A percentile compares a stretch with the other conserved stretches of the same genome.
Conservation (phyloP, 1,140 invertebrate species). For the Vollenhovia emeryi region DNA sequence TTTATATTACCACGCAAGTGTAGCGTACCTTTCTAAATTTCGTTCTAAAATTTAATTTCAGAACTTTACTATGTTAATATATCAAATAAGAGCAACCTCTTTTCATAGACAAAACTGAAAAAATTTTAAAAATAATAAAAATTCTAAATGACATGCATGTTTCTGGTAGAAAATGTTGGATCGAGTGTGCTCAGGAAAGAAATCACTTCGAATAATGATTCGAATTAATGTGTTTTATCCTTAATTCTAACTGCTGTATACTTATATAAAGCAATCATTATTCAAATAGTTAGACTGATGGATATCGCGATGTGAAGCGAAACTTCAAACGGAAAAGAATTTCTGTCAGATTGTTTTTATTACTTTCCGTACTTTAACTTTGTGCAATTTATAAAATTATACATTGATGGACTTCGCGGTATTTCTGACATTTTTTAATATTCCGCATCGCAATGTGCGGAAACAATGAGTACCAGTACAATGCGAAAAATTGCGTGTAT, state of each 20-base stretch:
- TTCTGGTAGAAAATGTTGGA: not conserved
- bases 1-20: not conserved
- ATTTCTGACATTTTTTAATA: slow-evolving; percentile 60
- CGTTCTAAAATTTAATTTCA: not conserved
- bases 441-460: slow-evolving; percentile 17
- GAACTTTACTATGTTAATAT: not conserved
- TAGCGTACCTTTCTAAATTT: not conserved
- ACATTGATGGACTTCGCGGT: slow-evolving; percentile 50
- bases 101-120: not conserved
- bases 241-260: not conserved
- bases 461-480: slow-evolving; percentile 38
- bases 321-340: slow-evolving; percentile 38
- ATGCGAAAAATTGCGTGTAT: slow-evolving; percentile 46
- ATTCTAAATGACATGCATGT: not conserved
- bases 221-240: not conserved
- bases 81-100: not conserved
- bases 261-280: slow-evolving; percentile 6
- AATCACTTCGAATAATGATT: not conserved
- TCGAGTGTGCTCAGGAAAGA: not conserved
- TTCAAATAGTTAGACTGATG: not conserved
- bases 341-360: slow-evolving; percentile 22
- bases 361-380: slow-evolving; percentile 3
- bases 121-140: not conserved
- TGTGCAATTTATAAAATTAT: slow-evolving; percentile 48
- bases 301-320: not conserved